These are phyloP conservation scores for Pecten maximus DNA, from an alignment of 2,888 invertebrate species.

Conservation along the genomic window DNA sequence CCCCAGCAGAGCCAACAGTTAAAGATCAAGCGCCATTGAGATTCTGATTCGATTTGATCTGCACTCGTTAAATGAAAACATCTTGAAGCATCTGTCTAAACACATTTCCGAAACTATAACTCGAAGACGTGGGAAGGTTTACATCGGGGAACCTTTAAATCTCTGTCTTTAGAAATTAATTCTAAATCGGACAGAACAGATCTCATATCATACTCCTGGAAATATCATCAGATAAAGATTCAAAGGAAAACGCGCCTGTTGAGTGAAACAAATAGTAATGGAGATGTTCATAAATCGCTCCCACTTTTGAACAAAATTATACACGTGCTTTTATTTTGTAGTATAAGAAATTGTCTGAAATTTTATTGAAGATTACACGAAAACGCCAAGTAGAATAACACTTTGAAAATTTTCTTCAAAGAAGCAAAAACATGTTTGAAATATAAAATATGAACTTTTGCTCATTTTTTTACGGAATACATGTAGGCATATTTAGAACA, in stretches of 20 bases:
- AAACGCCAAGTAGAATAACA: background rate
- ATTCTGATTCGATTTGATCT: conserved; percentile 22
- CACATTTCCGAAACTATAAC: conserved; percentile 14
- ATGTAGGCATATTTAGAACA: background rate
- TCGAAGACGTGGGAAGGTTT: conserved; percentile 1
- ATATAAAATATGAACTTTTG: background rate
- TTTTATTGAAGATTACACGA: background rate
- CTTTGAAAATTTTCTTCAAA: background rate
- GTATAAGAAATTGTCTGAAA: background rate
- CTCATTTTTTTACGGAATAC: background rate
- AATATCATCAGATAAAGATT: background rate
- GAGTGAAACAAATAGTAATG: background rate
- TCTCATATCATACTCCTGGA: background rate
- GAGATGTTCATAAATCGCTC: background rate
- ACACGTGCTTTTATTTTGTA: background rate
- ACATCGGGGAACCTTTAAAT: conserved; percentile 1
- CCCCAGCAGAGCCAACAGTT: background rate
- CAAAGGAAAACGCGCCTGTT: conserved; percentile 1
- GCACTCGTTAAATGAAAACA: conserved; percentile 35
- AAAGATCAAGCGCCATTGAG: background rate
- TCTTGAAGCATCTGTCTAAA: conserved; percentile 35
- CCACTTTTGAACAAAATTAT: background rate
- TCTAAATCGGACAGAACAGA: background rate
- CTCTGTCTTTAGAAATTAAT: background rate
- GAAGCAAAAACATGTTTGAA: background rate